Evolutionary conservation across 2,888 invertebrate species (phyloP), one percentile per base, ranked within the genome.

Genomic region (Tipula lateralis): DNA sequence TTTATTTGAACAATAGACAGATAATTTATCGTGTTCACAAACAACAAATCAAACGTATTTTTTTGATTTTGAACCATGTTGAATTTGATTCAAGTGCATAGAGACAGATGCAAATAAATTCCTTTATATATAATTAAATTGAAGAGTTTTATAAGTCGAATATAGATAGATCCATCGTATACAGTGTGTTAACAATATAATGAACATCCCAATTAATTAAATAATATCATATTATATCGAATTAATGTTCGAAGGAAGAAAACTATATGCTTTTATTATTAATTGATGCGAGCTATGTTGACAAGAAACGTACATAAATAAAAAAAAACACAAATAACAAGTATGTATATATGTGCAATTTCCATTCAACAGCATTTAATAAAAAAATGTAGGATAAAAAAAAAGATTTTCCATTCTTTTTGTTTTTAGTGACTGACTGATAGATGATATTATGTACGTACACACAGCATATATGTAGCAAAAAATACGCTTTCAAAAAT

Each of bases 171-270:
- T n/a, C n/a, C n/a, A n/a, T n/a, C n/a, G n/a, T 9, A 36, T 50
- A n/a, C 19, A 66, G 66, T 66, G n/a, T n/a, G 66, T 66, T 66
- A 66, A 66, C 66, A 66, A 24, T 66, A 66, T 66, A 66, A 66
- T 66, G 66, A 66, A 66, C 66, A 66, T 66, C 66, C 24, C 66
- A 66, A 66, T 66, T 66, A 66, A 66, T 66, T 66, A 50, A 50
- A 50, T 44, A 44, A 44, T 44, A 44, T n/a, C 0, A 44, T 44
- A 44, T 32, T 32, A 32, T 44, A 66, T 66, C 12, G 66, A 66
- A 66, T 66, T 66, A 66, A 66, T 24, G 24, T 19, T 66, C 19
- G 24, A 66, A 66, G 7, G 66, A 66, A 66, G 66, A 66, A 66
- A 24, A 66, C 24, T 66, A 24, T 66, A 66, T 66, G 66, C 66